Evolutionary conservation across 2,888 invertebrate genomes (phyloP), one percentile per base, ranked within the genome.

Genomic region (Mesodorylaimus sp.): DNA sequence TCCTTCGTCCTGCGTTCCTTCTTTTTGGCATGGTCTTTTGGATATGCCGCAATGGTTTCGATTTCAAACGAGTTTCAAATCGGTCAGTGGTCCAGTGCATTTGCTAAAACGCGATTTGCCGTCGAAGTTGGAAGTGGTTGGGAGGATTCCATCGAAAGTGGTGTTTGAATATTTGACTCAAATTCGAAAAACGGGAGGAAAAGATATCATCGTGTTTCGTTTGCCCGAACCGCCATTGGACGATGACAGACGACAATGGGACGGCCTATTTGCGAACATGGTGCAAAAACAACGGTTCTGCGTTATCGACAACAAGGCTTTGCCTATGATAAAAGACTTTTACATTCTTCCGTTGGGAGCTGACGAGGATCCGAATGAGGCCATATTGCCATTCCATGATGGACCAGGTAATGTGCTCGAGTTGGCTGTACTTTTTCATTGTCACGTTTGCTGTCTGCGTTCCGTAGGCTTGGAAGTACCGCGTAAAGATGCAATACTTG

Each of bases 151-250:
- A 48, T 86, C 86, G 0, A 80, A 81, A 13, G 85, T 83, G 13
- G 87, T 76, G 3, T 89, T 86, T 85, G 87, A 89, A 51, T 93
- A 93, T 64, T 80, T 93, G 50, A 76, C 77, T 32, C 86, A 89
- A 70, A 83, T 88, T 73, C 83, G 83, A 62, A 81, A 82, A 63
- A 79, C 81, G 39, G 81, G 81, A 44, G 81, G 81, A 53, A 87
- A 87, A 70, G 48, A 48, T 3, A 5, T 45, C 25, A 25, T 48
- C 19, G 45, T 48, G 2, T 3, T 48, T 23, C 26, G 44, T 21
- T 47, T 48, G 7, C 7, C 43, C 3, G 42, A 48, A 38, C 43
- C 49, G 3, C n/a, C 23, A 21, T 42, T n/a, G 2, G 28, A 27
- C 16, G 37, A 50, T 3, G 44, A 50, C 3, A 28, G 36, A 7